Conservation (phyloP, 1,140 invertebrate species). For the Meloidogyne floridensis region DNA sequence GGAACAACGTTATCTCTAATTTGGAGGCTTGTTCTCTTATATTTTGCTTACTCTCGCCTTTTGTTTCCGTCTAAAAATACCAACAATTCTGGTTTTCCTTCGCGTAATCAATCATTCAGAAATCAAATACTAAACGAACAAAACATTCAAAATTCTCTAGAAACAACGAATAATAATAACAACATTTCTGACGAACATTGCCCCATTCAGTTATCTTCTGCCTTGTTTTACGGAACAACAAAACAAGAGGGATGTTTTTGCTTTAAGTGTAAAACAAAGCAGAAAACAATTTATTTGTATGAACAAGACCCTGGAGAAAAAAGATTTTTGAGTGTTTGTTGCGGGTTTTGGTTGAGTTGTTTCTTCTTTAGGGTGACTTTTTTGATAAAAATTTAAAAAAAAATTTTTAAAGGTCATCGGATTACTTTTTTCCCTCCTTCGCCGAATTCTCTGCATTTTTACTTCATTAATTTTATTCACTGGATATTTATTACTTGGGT, state of each 20-base stretch:
- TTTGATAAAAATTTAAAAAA: neutral
- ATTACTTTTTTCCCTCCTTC: constrained; percentile 16
- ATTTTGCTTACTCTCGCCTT: constrained; percentile 57
- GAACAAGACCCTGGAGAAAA: neutral
- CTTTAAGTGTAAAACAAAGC: constrained; percentile 4
- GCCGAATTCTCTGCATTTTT: constrained; percentile 37
- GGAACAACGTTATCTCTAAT: constrained; percentile 47
- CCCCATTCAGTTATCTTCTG: constrained; percentile 53
- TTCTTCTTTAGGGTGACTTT: constrained; percentile 10
- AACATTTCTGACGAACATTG: constrained; percentile 53
- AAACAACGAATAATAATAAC: neutral
- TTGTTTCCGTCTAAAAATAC: constrained; percentile 27
- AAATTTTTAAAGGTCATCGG: neutral
- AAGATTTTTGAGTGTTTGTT: neutral
- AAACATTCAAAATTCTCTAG: constrained; percentile 3
- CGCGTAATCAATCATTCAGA: constrained; percentile 44
- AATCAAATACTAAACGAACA: constrained; percentile 34
- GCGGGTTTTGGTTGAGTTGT: constrained; percentile 20
- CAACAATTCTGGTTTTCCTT: constrained; percentile 34
- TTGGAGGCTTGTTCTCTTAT: constrained; percentile 59
- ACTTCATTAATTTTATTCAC: constrained; percentile 44
- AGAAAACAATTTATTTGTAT: constrained; percentile 25
- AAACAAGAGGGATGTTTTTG: neutral
- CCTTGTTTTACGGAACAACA: constrained; percentile 44
- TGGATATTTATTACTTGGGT: constrained; percentile 41